Evolutionary conservation across 2,888 invertebrate species (phyloP).

Genomic region (Perizoma affinitatum): DNA sequence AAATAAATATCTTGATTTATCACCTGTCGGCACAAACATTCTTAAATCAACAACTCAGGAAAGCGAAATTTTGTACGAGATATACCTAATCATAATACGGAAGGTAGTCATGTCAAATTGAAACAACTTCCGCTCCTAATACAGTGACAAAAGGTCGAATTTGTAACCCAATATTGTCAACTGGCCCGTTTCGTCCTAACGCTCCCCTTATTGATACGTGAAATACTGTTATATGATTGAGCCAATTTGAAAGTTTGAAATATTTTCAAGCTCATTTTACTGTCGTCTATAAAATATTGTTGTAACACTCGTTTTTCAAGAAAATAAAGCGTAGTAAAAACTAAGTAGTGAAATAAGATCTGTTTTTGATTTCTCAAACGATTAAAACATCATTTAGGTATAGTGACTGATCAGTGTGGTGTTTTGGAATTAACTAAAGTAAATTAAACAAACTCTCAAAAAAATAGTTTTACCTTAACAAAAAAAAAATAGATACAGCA

Average conservation of each 20-base stretch:
- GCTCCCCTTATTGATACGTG: conserved; percentile 46
- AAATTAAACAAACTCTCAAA: too few relatives aligned
- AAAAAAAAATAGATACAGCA: too few relatives aligned
- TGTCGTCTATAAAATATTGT: conserved; percentile 22
- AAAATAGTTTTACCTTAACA: too few relatives aligned
- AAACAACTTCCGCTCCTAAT: conserved; percentile 54
- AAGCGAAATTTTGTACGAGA: conserved; percentile 25
- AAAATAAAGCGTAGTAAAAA: too few relatives aligned
- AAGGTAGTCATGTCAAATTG: conserved; percentile 50
- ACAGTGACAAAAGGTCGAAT: conserved; percentile 61
- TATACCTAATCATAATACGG: conserved; percentile 18
- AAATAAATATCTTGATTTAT: conserved; percentile 40
- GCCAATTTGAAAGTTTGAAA: conserved; percentile 33
- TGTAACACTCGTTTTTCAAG: conserved; percentile 2
- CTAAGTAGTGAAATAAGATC: not conserved
- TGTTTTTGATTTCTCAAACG: not conserved
- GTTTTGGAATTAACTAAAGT: too few relatives aligned
- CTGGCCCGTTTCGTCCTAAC: conserved; percentile 50
- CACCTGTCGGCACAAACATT: conserved; percentile 30
- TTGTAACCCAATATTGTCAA: conserved; percentile 69
- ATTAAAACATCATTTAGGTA: too few relatives aligned
- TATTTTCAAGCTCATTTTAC: conserved; percentile 23
- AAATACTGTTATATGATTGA: conserved; percentile 41
- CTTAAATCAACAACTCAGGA: conserved; percentile 32
- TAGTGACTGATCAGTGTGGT: too few relatives aligned